Conservation (phyloP, 2,888 invertebrate genomes). For the Callyntrura guangdongensis region DNA sequence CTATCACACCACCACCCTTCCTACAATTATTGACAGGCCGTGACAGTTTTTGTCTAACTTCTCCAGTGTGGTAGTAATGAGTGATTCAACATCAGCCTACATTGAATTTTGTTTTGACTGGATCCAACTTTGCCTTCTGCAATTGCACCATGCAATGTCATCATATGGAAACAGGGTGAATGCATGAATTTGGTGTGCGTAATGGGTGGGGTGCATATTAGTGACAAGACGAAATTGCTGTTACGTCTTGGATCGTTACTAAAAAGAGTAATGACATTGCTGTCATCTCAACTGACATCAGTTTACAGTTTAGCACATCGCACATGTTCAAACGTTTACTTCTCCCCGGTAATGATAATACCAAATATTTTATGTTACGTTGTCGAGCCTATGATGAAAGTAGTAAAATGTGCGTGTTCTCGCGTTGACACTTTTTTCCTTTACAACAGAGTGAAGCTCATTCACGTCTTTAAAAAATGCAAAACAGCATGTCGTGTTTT, state of each 20-base stretch:
- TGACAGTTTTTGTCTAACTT: no score
- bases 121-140: no score
- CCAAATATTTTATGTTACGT: no score
- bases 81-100: no score
- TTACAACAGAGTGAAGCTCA: not conserved
- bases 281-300: not conserved
- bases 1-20: no score
- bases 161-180: not conserved
- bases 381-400: not conserved
- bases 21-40: no score
- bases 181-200: not conserved
- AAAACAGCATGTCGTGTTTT: constrained; percentile 14
- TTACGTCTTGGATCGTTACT: no score
- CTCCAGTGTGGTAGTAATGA: no score
- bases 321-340: not conserved
- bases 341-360: no score
- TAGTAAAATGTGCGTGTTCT: constrained; percentile 16
- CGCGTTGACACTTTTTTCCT: not conserved
- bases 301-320: constrained; percentile 2
- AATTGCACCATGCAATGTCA: no score
- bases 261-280: not conserved
- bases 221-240: not conserved
- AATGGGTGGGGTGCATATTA: not conserved
- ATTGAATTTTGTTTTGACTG: no score
- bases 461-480: constrained; percentile 13